phyloP scores from a whole-genome alignment of 1,140 invertebrate genomes.

The Drosophila bocki region DNA sequence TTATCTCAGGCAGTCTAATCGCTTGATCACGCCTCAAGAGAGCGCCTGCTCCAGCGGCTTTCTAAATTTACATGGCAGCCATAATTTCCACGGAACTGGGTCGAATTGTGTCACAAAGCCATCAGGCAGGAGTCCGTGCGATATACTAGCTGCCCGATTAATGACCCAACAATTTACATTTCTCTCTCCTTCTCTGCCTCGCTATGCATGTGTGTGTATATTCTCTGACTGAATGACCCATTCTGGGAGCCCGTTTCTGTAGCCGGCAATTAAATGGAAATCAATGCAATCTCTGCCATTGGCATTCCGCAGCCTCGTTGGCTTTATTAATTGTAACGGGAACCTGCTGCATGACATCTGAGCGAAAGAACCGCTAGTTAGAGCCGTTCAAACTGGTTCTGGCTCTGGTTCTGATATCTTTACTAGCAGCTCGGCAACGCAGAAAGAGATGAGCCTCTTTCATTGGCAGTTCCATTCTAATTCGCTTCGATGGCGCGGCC shows the following conservation, averaged over 20 bases:
- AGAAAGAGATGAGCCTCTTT: conserved; percentile 8
- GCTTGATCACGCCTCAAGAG: conserved; percentile 32
- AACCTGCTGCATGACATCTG: conserved; percentile 76
- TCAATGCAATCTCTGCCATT: conserved; percentile 67
- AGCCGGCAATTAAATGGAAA: conserved; percentile 71
- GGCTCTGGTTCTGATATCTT: conserved; percentile 3
- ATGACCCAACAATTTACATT: conserved; percentile 59
- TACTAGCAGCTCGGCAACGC: neutral
- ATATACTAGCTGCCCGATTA: conserved; percentile 26
- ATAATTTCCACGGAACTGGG: conserved; percentile 64
- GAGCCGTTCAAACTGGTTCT: conserved; percentile 60
- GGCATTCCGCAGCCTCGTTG: conserved; percentile 57
- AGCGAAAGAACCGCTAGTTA: conserved; percentile 62
- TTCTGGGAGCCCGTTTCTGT: conserved; percentile 63
- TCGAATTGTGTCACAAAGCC: conserved; percentile 58
- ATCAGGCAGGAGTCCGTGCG: conserved; percentile 30
- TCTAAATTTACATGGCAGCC: conserved; percentile 76
- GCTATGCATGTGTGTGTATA: neutral
- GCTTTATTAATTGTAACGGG: conserved; percentile 77
- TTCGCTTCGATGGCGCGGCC: conserved; percentile 6
- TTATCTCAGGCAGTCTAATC: conserved; percentile 42
- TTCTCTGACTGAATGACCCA: conserved; percentile 50
- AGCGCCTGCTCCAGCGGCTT: conserved; percentile 53
- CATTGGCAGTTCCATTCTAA: conserved; percentile 38
- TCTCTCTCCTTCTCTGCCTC: neutral